Percentiles rank a stretch among this genome's conserved stretches.
Evolutionary conservation across 2,113 vertebrate species (phyloP).

Genomic region (Amphiprion percula): DNA sequence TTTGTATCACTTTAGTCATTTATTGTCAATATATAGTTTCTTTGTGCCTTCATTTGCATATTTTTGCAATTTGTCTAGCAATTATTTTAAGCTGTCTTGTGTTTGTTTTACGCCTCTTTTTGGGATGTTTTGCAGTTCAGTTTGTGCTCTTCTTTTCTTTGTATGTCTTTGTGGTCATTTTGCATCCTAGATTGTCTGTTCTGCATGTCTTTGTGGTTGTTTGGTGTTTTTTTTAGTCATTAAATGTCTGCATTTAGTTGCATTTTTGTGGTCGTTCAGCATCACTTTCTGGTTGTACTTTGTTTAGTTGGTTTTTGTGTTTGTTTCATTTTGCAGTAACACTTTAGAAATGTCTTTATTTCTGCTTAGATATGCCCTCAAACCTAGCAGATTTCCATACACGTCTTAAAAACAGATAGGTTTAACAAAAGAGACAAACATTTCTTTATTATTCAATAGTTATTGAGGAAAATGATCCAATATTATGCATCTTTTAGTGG

Average conservation of each 20-base stretch:
- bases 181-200: background rate
- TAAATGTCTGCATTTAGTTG: no score
- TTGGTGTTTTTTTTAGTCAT: no score
- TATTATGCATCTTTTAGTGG: no score
- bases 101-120: background rate
- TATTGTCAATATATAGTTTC: no score
- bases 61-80: background rate
- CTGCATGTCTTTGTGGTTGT: background rate
- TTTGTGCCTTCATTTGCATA: background rate
- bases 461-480: no score
- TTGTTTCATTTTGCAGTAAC: background rate
- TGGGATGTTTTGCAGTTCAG: background rate
- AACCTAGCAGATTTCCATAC: no score
- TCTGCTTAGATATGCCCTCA: no score
- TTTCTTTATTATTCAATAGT: no score
- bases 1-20: background rate
- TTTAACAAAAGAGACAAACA: no score
- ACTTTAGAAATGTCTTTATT: no score
- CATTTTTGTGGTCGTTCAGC: background rate
- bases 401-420: no score
- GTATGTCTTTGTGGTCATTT: background rate
- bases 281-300: background rate
- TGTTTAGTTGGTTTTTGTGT: background rate
- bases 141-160: background rate
- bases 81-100: background rate